phyloP scores from a whole-genome alignment of 2,113 vertebrate species.

The Gobiocypris rarus region DNA sequence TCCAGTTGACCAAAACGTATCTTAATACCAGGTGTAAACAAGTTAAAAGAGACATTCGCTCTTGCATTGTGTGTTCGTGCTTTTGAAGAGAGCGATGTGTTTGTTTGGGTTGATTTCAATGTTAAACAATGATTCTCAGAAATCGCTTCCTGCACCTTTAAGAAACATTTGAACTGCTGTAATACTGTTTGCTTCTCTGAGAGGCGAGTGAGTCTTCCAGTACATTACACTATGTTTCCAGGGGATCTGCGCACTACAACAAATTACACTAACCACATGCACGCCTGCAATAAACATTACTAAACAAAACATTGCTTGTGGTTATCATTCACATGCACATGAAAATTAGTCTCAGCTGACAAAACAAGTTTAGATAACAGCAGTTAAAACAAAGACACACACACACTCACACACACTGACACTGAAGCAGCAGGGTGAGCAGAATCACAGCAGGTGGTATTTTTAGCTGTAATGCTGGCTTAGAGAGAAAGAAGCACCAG shows the following conservation, averaged over 20 bases:
- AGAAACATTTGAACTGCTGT: too few species aligned
- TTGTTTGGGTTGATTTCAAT: too few species aligned
- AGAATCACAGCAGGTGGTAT: conserved; percentile 73
- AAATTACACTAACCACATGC: conserved; percentile 18
- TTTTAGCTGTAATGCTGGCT: conserved; percentile 66
- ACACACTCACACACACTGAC: neutral
- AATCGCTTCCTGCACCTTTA: too few species aligned
- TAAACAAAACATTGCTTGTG: conserved; percentile 27
- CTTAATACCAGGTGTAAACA: too few species aligned
- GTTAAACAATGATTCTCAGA: too few species aligned
- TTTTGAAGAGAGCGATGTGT: too few species aligned
- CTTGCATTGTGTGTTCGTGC: too few species aligned
- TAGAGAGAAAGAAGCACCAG: conserved; percentile 43
- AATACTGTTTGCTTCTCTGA: neutral
- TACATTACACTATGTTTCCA: conserved; percentile 9
- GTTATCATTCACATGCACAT: conserved; percentile 40
- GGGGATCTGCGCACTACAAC: neutral
- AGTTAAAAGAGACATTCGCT: too few species aligned
- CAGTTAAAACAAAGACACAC: neutral
- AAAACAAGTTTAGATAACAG: conserved; percentile 38
- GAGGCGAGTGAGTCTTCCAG: neutral
- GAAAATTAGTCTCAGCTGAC: conserved; percentile 37
- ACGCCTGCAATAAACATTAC: conserved; percentile 8
- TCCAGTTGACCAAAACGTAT: too few species aligned
- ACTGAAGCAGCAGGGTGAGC: conserved; percentile 41